Evolutionary conservation across 2,888 invertebrate species (phyloP), one percentile per base, ranked within the genome.

Genomic region (Aproaerema taeniolella): DNA sequence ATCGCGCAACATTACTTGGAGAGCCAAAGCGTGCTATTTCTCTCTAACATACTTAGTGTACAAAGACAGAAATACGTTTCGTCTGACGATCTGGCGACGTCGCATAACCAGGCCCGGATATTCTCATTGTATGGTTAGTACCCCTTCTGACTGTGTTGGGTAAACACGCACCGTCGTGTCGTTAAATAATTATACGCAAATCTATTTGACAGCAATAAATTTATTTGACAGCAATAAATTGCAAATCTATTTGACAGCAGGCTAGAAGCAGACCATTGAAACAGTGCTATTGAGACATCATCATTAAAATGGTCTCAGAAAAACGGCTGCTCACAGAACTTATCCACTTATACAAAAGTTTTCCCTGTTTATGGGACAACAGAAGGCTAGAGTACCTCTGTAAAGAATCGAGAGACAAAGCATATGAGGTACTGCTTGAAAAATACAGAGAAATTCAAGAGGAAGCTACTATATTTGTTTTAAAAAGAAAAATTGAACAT

Each of bases 301-400:
- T 26, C 14, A 36, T 20, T 8, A 26, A 28, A 25, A 35, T 35
- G 35, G 35, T 25, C 7, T 16, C 35, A 28, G 35, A 35, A n/a
- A 35, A 35, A 43, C 39, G 29, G 31, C 41, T 33, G 40, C 15
- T 26, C 6, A 35, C 35, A 10, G 35, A 35, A 16, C n/a, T 58
- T 8, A 14, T 57, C 2, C 34, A 39, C 16, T 10, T 52, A 4
- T 58, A 54, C 30, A 52, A 47, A 48, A 42, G 43, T 10, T 47
- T 39, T 4, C 49, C 53, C 1, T 52, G 52, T 26, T 46, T 57
- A 3, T 60, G 59, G 58, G 50, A 58, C 34, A 49, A 41, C 26
- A 46, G 33, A 4, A 38, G 55, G 29, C 17, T 40, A 10, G n/a
- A 39, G 2, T 59, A 59, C 25, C 32, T 16, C 1, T 53, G 49